phyloP scores from a whole-genome alignment of 2,888 invertebrate genomes.

The Pseudolycoriella hygida region DNA sequence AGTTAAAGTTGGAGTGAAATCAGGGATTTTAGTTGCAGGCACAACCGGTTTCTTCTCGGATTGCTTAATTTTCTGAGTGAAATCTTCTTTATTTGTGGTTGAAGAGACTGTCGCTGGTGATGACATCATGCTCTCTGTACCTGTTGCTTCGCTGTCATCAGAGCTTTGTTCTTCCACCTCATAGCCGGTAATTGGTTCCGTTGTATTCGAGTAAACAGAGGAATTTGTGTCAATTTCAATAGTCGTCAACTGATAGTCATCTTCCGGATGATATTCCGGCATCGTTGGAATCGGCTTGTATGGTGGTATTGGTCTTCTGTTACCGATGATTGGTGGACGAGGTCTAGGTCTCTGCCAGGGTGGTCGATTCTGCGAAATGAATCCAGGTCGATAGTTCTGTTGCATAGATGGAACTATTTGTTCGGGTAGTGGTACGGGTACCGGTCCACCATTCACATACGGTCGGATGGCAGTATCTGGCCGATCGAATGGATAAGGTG shows the following conservation, averaged over 20 bases:
- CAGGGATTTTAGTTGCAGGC: constrained; percentile 22
- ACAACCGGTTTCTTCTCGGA: constrained; percentile 12
- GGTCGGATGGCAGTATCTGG: constrained; percentile 38
- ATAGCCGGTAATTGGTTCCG: neutral
- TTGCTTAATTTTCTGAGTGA: constrained; percentile 14
- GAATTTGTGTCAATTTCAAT: neutral
- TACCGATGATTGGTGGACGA: constrained; percentile 29
- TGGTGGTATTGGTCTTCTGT: constrained; percentile 38
- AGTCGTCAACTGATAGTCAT: neutral
- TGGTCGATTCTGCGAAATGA: constrained; percentile 37
- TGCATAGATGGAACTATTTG: constrained; percentile 46
- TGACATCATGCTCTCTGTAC: neutral
- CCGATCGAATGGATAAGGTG: constrained; percentile 58
- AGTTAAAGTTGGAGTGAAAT: constrained; percentile 16
- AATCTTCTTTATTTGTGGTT: constrained; percentile 12
- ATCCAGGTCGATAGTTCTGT: constrained; percentile 36
- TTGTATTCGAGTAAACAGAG: neutral
- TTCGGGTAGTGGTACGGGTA: constrained; percentile 55
- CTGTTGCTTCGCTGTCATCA: neutral
- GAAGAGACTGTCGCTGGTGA: neutral
- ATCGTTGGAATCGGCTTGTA: constrained; percentile 43
- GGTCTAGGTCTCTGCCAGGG: constrained; percentile 50
- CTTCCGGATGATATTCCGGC: constrained; percentile 20
- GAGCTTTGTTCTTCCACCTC: neutral
- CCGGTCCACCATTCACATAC: constrained; percentile 44